A percentile compares a stretch with the other conserved stretches of the same genome.
These are phyloP conservation scores for Helicorthomorpha holstii DNA, from an alignment of 1,140 invertebrate genomes.

Conservation along the genomic window DNA sequence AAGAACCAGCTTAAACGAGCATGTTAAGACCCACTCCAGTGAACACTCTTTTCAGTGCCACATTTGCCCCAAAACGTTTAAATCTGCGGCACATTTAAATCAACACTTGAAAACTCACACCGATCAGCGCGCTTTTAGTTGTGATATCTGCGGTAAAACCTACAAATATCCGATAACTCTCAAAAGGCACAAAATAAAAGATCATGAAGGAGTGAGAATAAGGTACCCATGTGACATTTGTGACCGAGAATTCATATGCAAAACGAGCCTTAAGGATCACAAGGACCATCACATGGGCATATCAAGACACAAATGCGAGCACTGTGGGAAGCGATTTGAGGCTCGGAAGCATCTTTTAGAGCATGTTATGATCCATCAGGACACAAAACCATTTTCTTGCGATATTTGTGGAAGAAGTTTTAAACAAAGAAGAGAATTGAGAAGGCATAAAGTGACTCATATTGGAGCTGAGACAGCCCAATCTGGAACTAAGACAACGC, in stretches of 20 bases:
- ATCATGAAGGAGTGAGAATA: not conserved
- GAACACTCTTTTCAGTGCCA: slow-evolving; percentile 21
- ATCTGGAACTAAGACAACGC: too few relatives aligned
- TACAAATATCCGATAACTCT: not conserved
- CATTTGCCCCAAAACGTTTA: slow-evolving; percentile 21
- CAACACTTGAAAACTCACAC: slow-evolving; percentile 10
- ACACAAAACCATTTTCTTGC: not conserved
- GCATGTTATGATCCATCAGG: not conserved
- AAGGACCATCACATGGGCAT: slow-evolving; percentile 26
- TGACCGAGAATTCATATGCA: not conserved
- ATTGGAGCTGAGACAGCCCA: too few relatives aligned
- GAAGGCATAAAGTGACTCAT: slow-evolving; percentile 14
- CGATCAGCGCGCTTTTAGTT: slow-evolving; percentile 10
- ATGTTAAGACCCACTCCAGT: too few relatives aligned
- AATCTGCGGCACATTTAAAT: slow-evolving; percentile 15
- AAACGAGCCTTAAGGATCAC: not conserved
- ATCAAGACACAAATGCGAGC: slow-evolving; percentile 36
- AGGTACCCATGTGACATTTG: not conserved
- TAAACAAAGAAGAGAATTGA: not conserved
- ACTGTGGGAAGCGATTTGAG: slow-evolving; percentile 36
- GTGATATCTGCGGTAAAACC: slow-evolving; percentile 16
- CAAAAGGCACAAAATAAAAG: not conserved
- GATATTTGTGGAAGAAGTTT: not conserved
- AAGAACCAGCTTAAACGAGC: slow-evolving; percentile 8
- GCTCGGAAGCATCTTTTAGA: not conserved